These are phyloP conservation scores for Paraplagusia blochii DNA, from an alignment of 2,113 vertebrate genomes.

Conservation along the genomic window DNA sequence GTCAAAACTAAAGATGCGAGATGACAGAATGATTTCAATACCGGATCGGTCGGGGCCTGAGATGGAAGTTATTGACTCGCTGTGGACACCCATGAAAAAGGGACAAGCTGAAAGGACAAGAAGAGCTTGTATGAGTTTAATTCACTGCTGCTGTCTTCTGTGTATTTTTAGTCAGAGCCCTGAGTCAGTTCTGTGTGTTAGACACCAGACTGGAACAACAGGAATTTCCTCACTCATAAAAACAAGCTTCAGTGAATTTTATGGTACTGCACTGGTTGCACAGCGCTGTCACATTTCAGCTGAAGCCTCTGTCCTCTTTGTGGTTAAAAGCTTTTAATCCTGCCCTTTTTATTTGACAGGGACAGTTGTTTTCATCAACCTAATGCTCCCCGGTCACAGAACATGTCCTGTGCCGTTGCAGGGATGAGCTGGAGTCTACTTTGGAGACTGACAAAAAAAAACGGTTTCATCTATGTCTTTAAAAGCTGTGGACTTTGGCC, in stretches of 20 bases:
- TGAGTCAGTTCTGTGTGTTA: conserved; percentile 33
- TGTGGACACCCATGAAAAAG: too few species aligned
- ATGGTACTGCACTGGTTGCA: conserved; percentile 42
- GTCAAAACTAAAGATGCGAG: too few species aligned
- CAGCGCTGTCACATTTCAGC: conserved; percentile 39
- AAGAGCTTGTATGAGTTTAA: too few species aligned
- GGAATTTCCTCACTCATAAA: conserved; percentile 61
- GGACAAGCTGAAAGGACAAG: too few species aligned
- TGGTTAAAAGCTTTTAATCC: conserved; percentile 7
- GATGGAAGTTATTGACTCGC: too few species aligned
- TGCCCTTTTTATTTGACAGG: background rate
- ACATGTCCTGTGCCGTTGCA: too few species aligned
- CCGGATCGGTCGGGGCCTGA: too few species aligned
- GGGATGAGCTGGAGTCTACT: too few species aligned
- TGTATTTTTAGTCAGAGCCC: conserved; percentile 37
- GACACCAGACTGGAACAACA: conserved; percentile 53
- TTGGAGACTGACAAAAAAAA: too few species aligned
- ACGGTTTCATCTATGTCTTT: too few species aligned
- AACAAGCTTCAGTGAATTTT: conserved; percentile 58
- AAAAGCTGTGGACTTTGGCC: too few species aligned
- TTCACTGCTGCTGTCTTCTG: conserved; percentile 17
- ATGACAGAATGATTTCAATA: too few species aligned
- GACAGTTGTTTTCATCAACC: background rate
- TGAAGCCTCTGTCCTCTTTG: conserved; percentile 22
- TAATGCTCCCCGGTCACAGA: background rate